Evolutionary conservation across 2,888 invertebrate species (phyloP).

Genomic region (Caenorhabditis parvicauda): DNA sequence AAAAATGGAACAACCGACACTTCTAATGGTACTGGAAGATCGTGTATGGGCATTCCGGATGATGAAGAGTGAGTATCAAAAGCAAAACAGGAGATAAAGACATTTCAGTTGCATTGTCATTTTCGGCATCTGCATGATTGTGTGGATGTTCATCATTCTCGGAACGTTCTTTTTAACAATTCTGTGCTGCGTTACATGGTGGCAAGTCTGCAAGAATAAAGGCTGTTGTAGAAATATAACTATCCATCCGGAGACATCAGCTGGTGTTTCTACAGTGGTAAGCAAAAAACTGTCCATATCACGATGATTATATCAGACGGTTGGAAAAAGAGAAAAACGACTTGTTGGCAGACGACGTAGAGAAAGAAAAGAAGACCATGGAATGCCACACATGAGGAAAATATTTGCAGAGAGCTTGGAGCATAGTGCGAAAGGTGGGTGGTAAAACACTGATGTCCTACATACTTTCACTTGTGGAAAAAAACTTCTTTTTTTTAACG

Average conservation of each 20-base stretch:
- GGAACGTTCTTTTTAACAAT: constrained; percentile 34
- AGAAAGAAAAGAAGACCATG: no score
- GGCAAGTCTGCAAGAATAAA: constrained; percentile 10
- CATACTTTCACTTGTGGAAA: no score
- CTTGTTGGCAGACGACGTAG: constrained; percentile 3
- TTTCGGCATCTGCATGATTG: constrained; percentile 54
- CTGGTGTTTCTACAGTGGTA: constrained; percentile 24
- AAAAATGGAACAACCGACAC: constrained; percentile 40
- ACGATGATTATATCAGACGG: constrained; percentile 1
- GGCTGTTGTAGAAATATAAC: constrained; percentile 16
- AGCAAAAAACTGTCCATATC: background rate
- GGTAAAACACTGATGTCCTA: background rate
- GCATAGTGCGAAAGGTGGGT: constrained; percentile 31
- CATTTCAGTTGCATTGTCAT: constrained; percentile 49
- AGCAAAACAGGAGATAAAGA: background rate
- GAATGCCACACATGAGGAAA: constrained; percentile 27
- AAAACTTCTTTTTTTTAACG: no score
- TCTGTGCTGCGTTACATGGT: constrained; percentile 17
- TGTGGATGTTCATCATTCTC: constrained; percentile 49
- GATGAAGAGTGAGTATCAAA: constrained; percentile 24
- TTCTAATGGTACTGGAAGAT: constrained; percentile 32
- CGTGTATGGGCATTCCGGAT: constrained; percentile 41
- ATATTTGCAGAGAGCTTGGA: constrained; percentile 31
- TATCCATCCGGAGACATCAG: constrained; percentile 13
- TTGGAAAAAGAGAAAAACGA: constrained; percentile 8